Conservation (phyloP, 2,797 vertebrate species). For the Chanos chanos region DNA sequence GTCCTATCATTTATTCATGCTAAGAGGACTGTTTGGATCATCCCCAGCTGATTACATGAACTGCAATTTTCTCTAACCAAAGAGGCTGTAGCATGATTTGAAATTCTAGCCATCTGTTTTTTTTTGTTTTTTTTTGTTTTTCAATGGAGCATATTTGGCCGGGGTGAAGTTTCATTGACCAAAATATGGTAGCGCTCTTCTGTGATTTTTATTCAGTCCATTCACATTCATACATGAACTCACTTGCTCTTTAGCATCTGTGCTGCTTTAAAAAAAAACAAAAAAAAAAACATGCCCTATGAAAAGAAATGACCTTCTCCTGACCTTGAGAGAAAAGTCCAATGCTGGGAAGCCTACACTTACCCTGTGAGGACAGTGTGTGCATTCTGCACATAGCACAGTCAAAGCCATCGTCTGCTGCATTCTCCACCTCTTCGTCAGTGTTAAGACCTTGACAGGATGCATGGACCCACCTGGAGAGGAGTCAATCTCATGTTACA, state of each 20-base stretch:
- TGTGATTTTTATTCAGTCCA: not conserved
- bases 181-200: conserved; percentile 4
- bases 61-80: conserved; percentile 3
- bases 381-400: conserved; percentile 86
- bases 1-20: conserved; percentile 11
- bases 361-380: conserved; percentile 73
- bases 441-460: conserved; percentile 85
- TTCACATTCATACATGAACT: too few species aligned
- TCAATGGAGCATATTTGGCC: conserved; percentile 25
- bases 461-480: conserved; percentile 90
- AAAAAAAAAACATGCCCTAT: not conserved
- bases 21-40: not conserved
- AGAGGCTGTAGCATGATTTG: conserved; percentile 23
- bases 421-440: conserved; percentile 87
- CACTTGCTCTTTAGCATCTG: not conserved
- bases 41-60: conserved; percentile 5
- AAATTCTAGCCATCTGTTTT: conserved; percentile 38
- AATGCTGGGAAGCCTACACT: conserved; percentile 36
- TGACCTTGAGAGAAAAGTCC: too few species aligned
- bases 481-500: conserved; percentile 3
- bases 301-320: too few species aligned
- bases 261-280: not conserved
- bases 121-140: not conserved
- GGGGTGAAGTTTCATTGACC: conserved; percentile 6
- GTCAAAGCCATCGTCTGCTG: conserved; percentile 88